Conservation (phyloP, 2,797 vertebrate species). For the Macropodus opercularis region DNA sequence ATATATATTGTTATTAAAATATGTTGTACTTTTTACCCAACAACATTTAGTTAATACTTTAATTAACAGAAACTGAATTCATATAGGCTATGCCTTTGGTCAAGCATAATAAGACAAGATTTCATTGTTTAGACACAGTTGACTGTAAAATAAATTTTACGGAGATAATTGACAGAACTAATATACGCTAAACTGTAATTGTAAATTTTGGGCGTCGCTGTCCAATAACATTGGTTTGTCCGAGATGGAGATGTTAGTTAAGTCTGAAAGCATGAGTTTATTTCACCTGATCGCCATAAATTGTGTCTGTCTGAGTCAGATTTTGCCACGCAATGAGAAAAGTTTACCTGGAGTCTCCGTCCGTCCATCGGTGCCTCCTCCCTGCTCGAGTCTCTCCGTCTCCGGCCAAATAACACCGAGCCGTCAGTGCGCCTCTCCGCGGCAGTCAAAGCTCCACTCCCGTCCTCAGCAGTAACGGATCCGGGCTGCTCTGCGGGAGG, state of each 20-base stretch:
- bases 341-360: constrained; percentile 68
- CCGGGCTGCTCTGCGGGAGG: background rate
- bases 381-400: background rate
- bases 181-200: background rate
- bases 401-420: background rate
- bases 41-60: no score
- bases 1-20: no score
- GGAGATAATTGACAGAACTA: background rate
- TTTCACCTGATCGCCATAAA: background rate
- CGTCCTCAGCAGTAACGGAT: constrained; percentile 1
- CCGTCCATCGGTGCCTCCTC: constrained; percentile 2
- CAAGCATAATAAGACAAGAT: no score
- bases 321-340: constrained; percentile 65
- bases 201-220: background rate
- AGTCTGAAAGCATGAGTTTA: background rate
- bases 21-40: no score
- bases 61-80: no score
- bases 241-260: background rate
- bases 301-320: background rate
- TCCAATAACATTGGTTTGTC: background rate
- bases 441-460: constrained; percentile 2
- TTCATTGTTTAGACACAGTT: background rate
- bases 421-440: background rate
- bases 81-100: no score
- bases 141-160: constrained; percentile 5